Conservation (phyloP, 2,888 invertebrate species). For the Craniophora ligustri region DNA sequence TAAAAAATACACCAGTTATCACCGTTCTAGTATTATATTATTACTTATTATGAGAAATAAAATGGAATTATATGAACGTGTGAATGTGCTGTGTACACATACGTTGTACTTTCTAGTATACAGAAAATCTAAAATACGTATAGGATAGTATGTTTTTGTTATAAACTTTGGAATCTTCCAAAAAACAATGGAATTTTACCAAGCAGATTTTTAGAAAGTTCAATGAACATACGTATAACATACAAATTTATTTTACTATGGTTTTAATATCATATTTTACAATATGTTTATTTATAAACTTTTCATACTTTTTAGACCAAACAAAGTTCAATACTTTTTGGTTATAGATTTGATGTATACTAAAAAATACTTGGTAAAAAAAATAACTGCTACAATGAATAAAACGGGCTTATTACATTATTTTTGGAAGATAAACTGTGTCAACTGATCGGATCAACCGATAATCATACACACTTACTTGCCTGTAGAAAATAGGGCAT, state of each 20-base stretch:
- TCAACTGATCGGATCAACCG: too few relatives aligned
- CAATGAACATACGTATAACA: too few relatives aligned
- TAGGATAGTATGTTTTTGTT: not conserved
- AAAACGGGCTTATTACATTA: too few relatives aligned
- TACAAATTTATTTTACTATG: too few relatives aligned
- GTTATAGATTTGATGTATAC: not conserved
- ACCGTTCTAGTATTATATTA: slow-evolving; percentile 43
- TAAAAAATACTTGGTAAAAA: not conserved
- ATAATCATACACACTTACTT: too few relatives aligned
- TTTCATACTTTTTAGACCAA: too few relatives aligned
- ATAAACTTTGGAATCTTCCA: not conserved
- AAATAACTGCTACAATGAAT: slow-evolving; percentile 7
- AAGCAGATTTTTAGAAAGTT: too few relatives aligned
- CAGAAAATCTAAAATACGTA: not conserved
- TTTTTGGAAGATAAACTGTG: slow-evolving; percentile 25
- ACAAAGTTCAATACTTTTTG: too few relatives aligned
- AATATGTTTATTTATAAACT: too few relatives aligned
- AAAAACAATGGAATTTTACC: too few relatives aligned
- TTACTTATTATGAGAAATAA: slow-evolving; percentile 47
- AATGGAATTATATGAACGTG: slow-evolving; percentile 44
- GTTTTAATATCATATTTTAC: too few relatives aligned
- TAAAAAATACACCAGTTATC: slow-evolving; percentile 51
- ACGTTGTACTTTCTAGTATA: not conserved
- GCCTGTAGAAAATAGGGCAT: too few relatives aligned
- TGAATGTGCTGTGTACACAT: slow-evolving; percentile 20